These are phyloP conservation scores for Epinephelus lanceolatus DNA, from an alignment of 2,113 vertebrate genomes.

Conservation along the genomic window DNA sequence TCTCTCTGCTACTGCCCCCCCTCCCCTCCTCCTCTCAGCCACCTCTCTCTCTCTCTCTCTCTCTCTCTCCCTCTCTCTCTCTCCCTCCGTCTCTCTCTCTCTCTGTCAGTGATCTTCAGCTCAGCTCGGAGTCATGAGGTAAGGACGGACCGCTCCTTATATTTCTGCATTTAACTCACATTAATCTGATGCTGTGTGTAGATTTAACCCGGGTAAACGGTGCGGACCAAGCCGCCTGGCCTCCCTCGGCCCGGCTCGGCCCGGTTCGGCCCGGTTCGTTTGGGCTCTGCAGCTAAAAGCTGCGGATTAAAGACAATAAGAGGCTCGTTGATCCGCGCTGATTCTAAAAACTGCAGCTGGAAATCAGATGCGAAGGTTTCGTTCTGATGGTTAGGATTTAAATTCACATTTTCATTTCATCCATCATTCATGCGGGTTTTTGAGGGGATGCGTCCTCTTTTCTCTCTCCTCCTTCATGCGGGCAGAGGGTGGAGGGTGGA, in stretches of 20 bases:
- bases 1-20: fast-evolving
- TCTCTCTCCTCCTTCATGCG: constrained; percentile 42
- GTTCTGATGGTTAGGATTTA: not conserved
- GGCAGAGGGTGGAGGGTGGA: constrained; percentile 28
- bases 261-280: not conserved
- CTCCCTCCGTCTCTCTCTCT: not conserved
- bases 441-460: constrained; percentile 2
- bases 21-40: not conserved
- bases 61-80: no score
- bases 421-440: constrained; percentile 1
- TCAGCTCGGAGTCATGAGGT: constrained; percentile 67
- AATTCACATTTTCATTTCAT: not conserved
- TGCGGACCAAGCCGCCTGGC: not conserved
- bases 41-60: no score
- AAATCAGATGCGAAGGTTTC: not conserved
- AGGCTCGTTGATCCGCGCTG: not conserved
- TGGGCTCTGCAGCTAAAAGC: not conserved
- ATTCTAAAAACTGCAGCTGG: not conserved
- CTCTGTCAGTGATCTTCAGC: constrained; percentile 54
- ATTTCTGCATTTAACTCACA: not conserved
- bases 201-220: not conserved
- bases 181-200: not conserved
- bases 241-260: not conserved
- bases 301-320: not conserved
- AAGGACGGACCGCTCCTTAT: constrained; percentile 40